Evolutionary conservation across 2,888 invertebrate genomes (phyloP).

Genomic region (Spodoptera littoralis): DNA sequence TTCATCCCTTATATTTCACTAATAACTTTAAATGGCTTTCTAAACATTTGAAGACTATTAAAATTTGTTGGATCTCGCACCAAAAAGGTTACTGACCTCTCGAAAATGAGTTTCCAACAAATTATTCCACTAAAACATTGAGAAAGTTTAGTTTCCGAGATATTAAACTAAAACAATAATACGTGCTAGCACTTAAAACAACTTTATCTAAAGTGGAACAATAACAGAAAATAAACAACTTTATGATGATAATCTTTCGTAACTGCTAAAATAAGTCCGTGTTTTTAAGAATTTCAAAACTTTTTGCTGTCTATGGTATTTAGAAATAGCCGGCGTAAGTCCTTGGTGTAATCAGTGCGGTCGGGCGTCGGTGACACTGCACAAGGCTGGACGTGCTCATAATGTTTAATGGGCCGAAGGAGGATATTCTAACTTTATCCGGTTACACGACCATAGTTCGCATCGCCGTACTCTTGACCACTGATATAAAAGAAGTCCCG

Average conservation of each 20-base stretch:
- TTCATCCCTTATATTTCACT: neutral
- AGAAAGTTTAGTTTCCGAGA: slow-evolving; percentile 19
- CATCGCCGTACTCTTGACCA: slow-evolving; percentile 51
- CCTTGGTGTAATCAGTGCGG: slow-evolving; percentile 71
- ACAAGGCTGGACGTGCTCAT: slow-evolving; percentile 80
- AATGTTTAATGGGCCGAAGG: slow-evolving; percentile 70
- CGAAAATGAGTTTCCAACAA: slow-evolving; percentile 1
- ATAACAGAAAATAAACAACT: slow-evolving; percentile 1
- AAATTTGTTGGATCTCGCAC: neutral
- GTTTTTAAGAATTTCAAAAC: slow-evolving; percentile 15
- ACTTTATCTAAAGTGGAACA: slow-evolving; percentile 5
- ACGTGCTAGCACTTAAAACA: slow-evolving; percentile 5
- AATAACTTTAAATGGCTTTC: neutral
- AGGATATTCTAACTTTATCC: slow-evolving; percentile 82
- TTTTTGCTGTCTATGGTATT: slow-evolving; percentile 14
- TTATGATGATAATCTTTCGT: slow-evolving; percentile 13
- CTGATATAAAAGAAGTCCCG: slow-evolving; percentile 67
- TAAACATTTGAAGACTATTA: neutral
- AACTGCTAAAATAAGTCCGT: slow-evolving; percentile 12
- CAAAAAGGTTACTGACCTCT: slow-evolving; percentile 2
- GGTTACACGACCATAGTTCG: slow-evolving; percentile 62
- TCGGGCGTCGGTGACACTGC: slow-evolving; percentile 63
- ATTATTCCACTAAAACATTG: slow-evolving; percentile 12
- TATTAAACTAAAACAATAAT: slow-evolving; percentile 14
- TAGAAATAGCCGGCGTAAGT: slow-evolving; percentile 34